Conservation (phyloP, 2,113 vertebrate species). For the Pseudorhombus dupliciocellatus region DNA sequence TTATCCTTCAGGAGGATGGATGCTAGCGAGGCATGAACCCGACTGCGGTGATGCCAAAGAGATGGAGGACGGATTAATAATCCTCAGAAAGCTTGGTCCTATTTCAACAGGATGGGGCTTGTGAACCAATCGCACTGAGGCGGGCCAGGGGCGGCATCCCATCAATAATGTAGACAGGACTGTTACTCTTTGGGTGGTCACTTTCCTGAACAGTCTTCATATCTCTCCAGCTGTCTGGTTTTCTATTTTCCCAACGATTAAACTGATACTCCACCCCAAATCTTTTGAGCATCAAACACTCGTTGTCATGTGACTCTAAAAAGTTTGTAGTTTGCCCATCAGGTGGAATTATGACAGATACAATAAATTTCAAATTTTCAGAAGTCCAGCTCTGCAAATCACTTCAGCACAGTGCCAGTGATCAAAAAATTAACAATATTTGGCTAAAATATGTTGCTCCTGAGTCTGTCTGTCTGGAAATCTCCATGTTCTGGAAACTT, state of each 20-base stretch:
- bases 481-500: not conserved
- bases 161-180: constrained; percentile 46
- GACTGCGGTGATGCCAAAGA: not conserved
- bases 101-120: constrained; percentile 19
- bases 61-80: constrained; percentile 9
- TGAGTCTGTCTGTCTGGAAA: not conserved
- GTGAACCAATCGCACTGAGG: constrained; percentile 29
- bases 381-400: not conserved
- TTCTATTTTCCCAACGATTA: not conserved
- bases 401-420: not conserved
- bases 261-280: not conserved
- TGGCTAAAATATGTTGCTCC: not conserved
- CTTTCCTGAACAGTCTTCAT: constrained; percentile 17
- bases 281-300: constrained; percentile 13
- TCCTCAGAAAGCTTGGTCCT: constrained; percentile 17
- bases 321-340: not conserved
- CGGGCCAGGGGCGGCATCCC: not conserved
- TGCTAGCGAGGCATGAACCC: not conserved
- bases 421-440: not conserved
- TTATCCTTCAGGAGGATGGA: not conserved
- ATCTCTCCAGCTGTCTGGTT: not conserved
- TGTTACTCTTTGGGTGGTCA: constrained; percentile 32
- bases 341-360: not conserved
- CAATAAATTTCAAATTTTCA: not conserved
- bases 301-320: not conserved